A percentile compares a stretch with the other conserved stretches of the same genome.
These are phyloP conservation scores for Thalassoma bifasciatum DNA, from an alignment of 2,113 vertebrate species.

Conservation along the genomic window DNA sequence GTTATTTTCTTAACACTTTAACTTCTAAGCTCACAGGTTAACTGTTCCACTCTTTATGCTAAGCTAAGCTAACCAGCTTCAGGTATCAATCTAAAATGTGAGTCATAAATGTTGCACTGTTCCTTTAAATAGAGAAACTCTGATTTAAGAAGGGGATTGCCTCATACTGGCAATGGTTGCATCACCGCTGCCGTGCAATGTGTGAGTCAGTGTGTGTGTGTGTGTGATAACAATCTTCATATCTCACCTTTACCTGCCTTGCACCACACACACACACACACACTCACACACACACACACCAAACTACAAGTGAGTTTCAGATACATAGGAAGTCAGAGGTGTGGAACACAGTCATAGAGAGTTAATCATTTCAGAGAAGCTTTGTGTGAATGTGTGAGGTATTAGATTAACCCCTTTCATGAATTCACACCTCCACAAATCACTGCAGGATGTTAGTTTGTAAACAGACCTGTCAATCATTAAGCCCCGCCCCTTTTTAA, in stretches of 20 bases:
- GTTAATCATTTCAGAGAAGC: constrained; percentile 42
- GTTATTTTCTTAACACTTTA: no score
- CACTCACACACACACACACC: no score
- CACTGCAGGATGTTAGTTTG: no score
- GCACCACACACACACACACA: no score
- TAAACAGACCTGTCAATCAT: no score
- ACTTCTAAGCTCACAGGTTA: no score
- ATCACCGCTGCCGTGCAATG: neutral
- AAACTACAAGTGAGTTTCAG: neutral
- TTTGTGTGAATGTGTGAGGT: neutral
- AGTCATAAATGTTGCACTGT: neutral
- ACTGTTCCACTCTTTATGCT: neutral
- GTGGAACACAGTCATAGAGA: neutral
- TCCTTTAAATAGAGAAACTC: neutral
- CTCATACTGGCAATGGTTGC: constrained; percentile 8
- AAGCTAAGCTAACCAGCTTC: neutral
- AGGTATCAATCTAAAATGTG: neutral
- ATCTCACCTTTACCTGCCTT: constrained; percentile 27
- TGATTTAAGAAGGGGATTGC: neutral
- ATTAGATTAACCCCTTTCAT: no score
- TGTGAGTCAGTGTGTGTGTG: neutral
- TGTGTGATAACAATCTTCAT: constrained; percentile 31
- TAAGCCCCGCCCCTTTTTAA: no score
- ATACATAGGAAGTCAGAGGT: neutral
- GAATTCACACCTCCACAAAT: no score